phyloP scores from a whole-genome alignment of 1,140 invertebrate species.

The Pogonus chalceus region DNA sequence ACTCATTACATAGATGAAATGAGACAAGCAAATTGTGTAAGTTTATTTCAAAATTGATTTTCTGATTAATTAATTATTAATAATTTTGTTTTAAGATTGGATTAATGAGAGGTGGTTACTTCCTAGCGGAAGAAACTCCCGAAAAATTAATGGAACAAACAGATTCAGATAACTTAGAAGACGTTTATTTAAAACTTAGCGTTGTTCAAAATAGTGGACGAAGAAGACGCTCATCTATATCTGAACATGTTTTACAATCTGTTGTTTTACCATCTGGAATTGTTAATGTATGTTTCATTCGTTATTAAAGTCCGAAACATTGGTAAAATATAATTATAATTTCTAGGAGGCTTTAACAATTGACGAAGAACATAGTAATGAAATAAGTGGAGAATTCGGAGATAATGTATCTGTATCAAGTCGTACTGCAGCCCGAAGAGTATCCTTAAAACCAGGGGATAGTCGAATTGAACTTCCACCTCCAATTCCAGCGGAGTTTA shows the following conservation, averaged over 20 bases:
- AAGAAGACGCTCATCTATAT: slow-evolving; percentile 63
- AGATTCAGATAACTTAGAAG: slow-evolving; percentile 70
- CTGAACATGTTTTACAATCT: slow-evolving; percentile 56
- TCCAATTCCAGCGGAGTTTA: slow-evolving; percentile 46
- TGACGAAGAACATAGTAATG: slow-evolving; percentile 54
- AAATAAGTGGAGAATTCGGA: slow-evolving; percentile 77
- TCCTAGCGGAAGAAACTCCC: slow-evolving; percentile 86
- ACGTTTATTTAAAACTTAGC: slow-evolving; percentile 87
- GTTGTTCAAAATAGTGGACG: slow-evolving; percentile 71
- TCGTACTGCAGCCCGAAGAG: slow-evolving; percentile 38
- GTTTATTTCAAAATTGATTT: too few species aligned
- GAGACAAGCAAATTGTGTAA: slow-evolving; percentile 72
- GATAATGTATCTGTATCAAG: slow-evolving; percentile 69
- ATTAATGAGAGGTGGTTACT: slow-evolving; percentile 80
- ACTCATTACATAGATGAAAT: slow-evolving; percentile 98
- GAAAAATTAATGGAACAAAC: slow-evolving; percentile 66
- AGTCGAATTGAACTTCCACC: slow-evolving; percentile 28
- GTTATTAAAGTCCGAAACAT: too few species aligned
- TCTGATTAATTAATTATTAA: neutral
- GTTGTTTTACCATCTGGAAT: slow-evolving; percentile 45
- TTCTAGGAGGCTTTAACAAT: slow-evolving; percentile 50
- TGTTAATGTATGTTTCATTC: slow-evolving; percentile 25
- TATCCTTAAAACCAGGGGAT: slow-evolving; percentile 16
- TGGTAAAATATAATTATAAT: too few species aligned
- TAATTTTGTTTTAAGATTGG: slow-evolving; percentile 58